These are phyloP conservation scores for Asobara japonica DNA, from an alignment of 1,140 invertebrate genomes.

Conservation along the genomic window DNA sequence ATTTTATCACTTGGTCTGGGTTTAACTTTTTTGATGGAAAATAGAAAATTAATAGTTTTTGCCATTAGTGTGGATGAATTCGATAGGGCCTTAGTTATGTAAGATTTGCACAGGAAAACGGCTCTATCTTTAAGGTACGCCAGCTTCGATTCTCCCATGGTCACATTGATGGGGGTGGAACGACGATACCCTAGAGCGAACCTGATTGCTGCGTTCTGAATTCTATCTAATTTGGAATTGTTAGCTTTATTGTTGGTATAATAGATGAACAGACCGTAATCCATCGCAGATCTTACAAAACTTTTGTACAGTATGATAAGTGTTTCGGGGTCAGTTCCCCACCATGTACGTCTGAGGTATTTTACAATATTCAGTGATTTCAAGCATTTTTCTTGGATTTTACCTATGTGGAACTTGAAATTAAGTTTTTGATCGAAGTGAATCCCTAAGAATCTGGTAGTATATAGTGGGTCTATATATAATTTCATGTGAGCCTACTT, in stretches of 20 bases:
- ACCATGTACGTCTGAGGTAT: conserved; percentile 40
- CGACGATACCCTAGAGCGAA: conserved; percentile 19
- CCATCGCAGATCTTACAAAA: conserved; percentile 36
- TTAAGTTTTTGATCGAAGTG: conserved; percentile 27
- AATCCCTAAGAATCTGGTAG: conserved; percentile 37
- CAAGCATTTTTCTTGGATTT: neutral
- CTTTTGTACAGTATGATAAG: conserved; percentile 33
- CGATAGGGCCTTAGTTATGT: neutral
- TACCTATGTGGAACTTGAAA: neutral
- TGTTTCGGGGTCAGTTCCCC: conserved; percentile 30
- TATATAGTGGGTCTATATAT: too few species aligned
- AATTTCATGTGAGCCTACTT: neutral
- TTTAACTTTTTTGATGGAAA: neutral
- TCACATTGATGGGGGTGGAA: neutral
- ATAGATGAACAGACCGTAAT: conserved; percentile 32
- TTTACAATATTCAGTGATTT: conserved; percentile 26
- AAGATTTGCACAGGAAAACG: neutral
- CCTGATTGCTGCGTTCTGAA: conserved; percentile 18
- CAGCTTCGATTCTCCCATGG: conserved; percentile 69
- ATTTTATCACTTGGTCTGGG: neutral
- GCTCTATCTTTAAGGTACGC: conserved; percentile 66
- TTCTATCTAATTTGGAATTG: conserved; percentile 12
- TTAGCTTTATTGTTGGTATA: conserved; percentile 25
- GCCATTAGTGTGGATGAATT: neutral
- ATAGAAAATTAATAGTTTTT: neutral